Conservation (phyloP, 2,113 vertebrate species). For the Collichthys lucidus region DNA sequence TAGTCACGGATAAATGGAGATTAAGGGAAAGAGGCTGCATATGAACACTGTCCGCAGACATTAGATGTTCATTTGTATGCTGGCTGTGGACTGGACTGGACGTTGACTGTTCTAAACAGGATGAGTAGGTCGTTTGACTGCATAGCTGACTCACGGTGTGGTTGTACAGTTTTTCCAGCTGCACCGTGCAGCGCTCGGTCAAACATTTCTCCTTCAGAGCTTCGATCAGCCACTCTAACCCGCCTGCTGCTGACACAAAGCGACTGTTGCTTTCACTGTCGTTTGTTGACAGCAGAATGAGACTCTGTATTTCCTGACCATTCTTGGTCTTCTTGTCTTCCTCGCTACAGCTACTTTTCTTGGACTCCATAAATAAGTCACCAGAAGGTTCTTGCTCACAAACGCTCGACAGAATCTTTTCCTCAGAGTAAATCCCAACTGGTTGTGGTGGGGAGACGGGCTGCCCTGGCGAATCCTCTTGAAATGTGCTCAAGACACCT, state of each 20-base stretch:
- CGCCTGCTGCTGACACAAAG: conserved; percentile 58
- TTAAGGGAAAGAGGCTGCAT: not conserved
- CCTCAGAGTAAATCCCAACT: not conserved
- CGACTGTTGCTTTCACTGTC: conserved; percentile 26
- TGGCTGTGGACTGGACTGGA: not conserved
- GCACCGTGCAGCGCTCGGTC: conserved; percentile 61
- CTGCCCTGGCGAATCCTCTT: conserved; percentile 17
- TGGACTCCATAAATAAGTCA: conserved; percentile 14
- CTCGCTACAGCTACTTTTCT: not conserved
- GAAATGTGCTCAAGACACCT: conserved; percentile 29
- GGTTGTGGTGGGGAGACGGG: not conserved
- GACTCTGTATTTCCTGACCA: not conserved
- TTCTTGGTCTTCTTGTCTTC: not conserved
- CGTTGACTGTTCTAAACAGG: conserved; percentile 53
- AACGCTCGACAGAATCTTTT: conserved; percentile 8
- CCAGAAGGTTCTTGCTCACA: conserved; percentile 1
- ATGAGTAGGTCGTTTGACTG: conserved; percentile 43
- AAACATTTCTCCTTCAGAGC: conserved; percentile 70
- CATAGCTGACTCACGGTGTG: conserved; percentile 25
- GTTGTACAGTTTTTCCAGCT: conserved; percentile 57
- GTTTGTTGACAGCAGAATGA: conserved; percentile 13
- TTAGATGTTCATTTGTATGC: not conserved
- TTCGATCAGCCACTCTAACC: conserved; percentile 59
- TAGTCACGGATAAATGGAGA: not conserved
- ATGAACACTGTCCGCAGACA: not conserved